Evolutionary conservation across 2,797 vertebrate genomes (phyloP), one percentile per base, ranked within the genome.

Genomic region (Anabacerthia variegaticeps): DNA sequence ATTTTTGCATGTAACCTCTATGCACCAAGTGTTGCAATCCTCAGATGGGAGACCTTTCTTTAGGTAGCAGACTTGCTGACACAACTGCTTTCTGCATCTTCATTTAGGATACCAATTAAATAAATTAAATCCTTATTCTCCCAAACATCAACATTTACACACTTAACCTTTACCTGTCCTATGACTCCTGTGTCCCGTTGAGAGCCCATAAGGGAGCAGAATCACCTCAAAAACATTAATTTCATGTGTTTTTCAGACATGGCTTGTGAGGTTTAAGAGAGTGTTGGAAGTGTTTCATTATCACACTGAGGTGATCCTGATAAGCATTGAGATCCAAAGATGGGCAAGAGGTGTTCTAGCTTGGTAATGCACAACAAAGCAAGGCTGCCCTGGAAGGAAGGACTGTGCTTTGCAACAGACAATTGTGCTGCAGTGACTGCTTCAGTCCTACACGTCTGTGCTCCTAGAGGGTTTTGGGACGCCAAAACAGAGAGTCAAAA

Each of bases 271-370:
- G 34, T 69, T 49, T n/a, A 44, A 49, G 63, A 76, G 68, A 5
- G 21, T 46, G 27, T 30, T 79, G 27, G 41, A 46, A 72, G 20
- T 9, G 13, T 56, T 73, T 73, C 17, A 14, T 37, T 69, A 22
- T 67, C 46, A 34, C 21, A 12, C 6, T 36, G 48, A 69, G 24
- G 17, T 39, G 46, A 76, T 51, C 20, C 59, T 32, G 15, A 63
- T 10, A 69, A 48, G 6, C 3, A 12, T 2, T 46, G 79, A 62
- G 49, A 49, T 59, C 32, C 39, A 6, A 72, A 82, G 41, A 41
- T 34, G 65, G 44, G 36, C 55, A 67, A 10, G 12, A 51, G 12
- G 6, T 0, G 0, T 26, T 88, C 15, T 49, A 34, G 3, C 8
- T 43, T 81, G 43, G 18, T 41, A 85, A 62, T 1, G 5, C 24